Percentiles rank a stretch among this genome's conserved stretches.
These are phyloP conservation scores for Cryptus armator DNA, from an alignment of 2,888 invertebrate species.

Conservation along the genomic window DNA sequence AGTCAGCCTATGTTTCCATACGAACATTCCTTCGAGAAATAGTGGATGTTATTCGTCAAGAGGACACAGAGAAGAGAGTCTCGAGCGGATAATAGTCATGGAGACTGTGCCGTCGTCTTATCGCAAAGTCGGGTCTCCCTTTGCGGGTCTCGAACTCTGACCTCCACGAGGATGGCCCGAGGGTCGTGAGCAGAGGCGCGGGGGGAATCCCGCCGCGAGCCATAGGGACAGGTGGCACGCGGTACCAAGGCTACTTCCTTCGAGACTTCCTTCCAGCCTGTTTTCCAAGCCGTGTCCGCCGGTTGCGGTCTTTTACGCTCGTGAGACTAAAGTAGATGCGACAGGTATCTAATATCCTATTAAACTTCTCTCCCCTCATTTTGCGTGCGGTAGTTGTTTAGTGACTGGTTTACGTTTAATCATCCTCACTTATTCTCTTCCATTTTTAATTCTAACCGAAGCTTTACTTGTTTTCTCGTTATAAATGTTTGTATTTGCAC, in stretches of 20 bases:
- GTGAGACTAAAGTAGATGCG: constrained; percentile 48
- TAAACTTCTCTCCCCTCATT: constrained; percentile 1
- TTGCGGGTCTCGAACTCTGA: constrained; percentile 63
- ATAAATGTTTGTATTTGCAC: background rate
- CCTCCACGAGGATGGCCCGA: constrained; percentile 30
- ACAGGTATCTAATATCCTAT: constrained; percentile 39
- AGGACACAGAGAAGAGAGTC: constrained; percentile 12
- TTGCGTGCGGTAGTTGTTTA: constrained; percentile 24
- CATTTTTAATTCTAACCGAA: background rate
- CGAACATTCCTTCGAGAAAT: constrained; percentile 20
- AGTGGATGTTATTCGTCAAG: constrained; percentile 42
- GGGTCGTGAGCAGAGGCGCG: constrained; percentile 36
- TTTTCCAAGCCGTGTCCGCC: constrained; percentile 4
- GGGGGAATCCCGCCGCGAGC: constrained; percentile 49
- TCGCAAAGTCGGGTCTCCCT: constrained; percentile 64
- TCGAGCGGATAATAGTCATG: constrained; percentile 36
- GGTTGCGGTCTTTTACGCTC: constrained; percentile 48
- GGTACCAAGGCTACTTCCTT: constrained; percentile 60
- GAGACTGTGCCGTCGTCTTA: constrained; percentile 54
- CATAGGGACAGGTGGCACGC: constrained; percentile 67
- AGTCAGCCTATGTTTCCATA: background rate
- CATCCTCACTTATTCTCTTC: constrained; percentile 15
- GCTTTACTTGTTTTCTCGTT: background rate
- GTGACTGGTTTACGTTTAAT: constrained; percentile 46
- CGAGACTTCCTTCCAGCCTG: constrained; percentile 49